Percentiles rank a stretch among this genome's conserved stretches.
phyloP scores from a whole-genome alignment of 2,888 invertebrate genomes.

The Aphodius granarius region DNA sequence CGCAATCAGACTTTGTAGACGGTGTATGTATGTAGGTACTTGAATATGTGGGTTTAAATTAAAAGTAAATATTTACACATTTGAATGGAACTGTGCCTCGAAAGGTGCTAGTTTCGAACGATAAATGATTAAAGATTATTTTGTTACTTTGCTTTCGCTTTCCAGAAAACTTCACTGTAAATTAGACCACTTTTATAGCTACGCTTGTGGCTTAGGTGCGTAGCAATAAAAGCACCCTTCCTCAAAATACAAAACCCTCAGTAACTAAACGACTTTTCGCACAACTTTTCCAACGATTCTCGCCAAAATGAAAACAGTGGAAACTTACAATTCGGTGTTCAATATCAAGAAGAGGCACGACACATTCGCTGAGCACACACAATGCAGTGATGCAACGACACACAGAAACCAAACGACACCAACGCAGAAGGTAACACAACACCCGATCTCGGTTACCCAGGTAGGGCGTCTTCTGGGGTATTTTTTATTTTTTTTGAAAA shows the following conservation, averaged over 20 bases:
- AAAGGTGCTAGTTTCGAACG: too few species aligned
- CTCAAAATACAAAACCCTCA: too few species aligned
- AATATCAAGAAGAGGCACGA: constrained; percentile 31
- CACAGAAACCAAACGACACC: background rate
- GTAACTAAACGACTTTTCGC: constrained; percentile 5
- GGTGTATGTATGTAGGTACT: too few species aligned
- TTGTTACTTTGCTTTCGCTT: background rate
- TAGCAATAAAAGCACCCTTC: too few species aligned
- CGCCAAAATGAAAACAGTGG: background rate
- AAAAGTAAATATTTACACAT: background rate
- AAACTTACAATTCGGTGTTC: background rate
- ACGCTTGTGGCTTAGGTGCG: too few species aligned
- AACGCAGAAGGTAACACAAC: constrained; percentile 5
- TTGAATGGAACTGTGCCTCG: too few species aligned
- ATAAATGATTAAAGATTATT: too few species aligned
- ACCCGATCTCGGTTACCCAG: background rate
- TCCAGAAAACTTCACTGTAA: too few species aligned
- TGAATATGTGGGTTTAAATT: background rate
- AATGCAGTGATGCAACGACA: constrained; percentile 32
- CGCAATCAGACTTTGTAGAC: background rate
- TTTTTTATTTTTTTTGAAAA: constrained; percentile 6
- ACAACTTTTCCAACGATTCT: constrained; percentile 11
- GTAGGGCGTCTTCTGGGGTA: background rate
- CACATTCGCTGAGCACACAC: constrained; percentile 33
- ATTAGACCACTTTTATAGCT: too few species aligned